Evolutionary conservation across 2,113 vertebrate species (phyloP).

Genomic region (Oryzias celebensis): DNA sequence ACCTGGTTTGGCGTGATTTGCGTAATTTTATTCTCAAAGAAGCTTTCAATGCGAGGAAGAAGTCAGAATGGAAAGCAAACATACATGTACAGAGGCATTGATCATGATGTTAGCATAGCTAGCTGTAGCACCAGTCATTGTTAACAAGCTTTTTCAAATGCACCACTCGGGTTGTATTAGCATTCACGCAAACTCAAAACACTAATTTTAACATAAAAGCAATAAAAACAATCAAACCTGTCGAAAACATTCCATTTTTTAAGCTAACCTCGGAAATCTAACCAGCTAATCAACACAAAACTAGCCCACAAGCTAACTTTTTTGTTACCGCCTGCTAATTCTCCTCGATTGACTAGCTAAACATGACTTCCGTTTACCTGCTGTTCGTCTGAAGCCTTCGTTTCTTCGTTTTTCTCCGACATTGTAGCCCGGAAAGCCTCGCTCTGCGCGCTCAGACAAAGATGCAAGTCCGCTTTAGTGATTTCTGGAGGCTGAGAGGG

Average conservation of each 20-base stretch:
- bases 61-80: no score
- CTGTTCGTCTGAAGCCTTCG: conserved; percentile 50
- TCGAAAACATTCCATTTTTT: no score
- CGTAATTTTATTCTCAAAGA: no score
- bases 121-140: not conserved
- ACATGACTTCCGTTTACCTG: conserved; percentile 35
- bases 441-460: not conserved
- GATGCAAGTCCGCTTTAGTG: not conserved
- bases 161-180: no score
- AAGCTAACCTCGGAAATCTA: no score
- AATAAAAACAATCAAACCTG: no score
- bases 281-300: not conserved
- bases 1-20: not conserved
- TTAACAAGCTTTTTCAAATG: not conserved
- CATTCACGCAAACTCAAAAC: no score
- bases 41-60: no score
- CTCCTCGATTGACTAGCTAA: not conserved
- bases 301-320: conserved; percentile 40
- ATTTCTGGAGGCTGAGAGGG: conserved; percentile 4
- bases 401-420: conserved; percentile 57
- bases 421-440: conserved; percentile 23
- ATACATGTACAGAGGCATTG: conserved; percentile 6
- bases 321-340: conserved; percentile 26
- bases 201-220: no score
- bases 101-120: conserved; percentile 13